Evolutionary conservation across 2,888 invertebrate species (phyloP).

Genomic region (Allolobophora icterica): DNA sequence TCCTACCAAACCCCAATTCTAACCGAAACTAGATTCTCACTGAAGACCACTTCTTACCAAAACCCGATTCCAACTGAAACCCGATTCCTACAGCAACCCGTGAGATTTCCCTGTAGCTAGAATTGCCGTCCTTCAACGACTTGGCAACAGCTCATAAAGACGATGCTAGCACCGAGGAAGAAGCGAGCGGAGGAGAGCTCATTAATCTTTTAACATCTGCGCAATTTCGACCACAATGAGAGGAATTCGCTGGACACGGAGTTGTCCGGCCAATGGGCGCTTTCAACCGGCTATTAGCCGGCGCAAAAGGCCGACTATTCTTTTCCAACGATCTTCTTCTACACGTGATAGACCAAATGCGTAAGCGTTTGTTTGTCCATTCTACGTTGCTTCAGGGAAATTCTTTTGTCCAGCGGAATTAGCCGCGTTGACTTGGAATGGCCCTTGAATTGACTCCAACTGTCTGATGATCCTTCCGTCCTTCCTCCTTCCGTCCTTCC

Average conservation of each 20-base stretch:
- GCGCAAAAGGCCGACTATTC: not conserved
- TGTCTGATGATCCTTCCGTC: not conserved
- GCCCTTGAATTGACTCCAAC: not conserved
- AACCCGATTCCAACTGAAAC: not conserved
- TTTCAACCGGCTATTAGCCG: not conserved
- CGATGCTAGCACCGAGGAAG: not conserved
- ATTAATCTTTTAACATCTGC: not conserved
- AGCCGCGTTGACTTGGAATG: constrained; percentile 3
- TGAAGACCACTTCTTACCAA: not conserved
- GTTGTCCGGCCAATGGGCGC: not conserved
- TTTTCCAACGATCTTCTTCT: constrained; percentile 1
- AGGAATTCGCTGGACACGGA: not conserved
- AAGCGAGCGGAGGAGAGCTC: not conserved
- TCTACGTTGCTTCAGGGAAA: not conserved
- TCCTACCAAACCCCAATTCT: not conserved
- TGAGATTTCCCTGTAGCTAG: not conserved
- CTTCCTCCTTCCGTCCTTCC: not conserved
- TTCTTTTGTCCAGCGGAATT: not conserved
- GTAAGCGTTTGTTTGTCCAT: not conserved
- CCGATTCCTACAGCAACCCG: not conserved
- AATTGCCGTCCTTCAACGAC: not conserved
- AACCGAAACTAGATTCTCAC: not conserved
- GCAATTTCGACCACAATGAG: not conserved
- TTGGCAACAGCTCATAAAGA: not conserved
- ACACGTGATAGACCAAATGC: not conserved